Base-by-base conservation (phyloP, 2,797 vertebrate genomes). In the Denticeps clupeoides region DNA sequence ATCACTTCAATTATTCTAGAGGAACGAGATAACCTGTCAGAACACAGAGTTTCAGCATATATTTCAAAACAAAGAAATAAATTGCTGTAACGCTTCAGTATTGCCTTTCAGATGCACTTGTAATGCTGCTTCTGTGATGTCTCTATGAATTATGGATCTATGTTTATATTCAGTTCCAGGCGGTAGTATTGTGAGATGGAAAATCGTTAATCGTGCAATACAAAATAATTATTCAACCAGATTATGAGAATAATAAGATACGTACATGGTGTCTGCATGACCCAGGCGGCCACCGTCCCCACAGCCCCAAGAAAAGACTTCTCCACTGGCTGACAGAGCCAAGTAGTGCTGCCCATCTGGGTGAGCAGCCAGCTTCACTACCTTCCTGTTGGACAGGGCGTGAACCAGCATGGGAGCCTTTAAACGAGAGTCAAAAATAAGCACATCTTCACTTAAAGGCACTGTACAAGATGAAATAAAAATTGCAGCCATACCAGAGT, bases 271-370 rank as follows among this genome's bases (percentile, higher is more conserved):
- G 73, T 99, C 94, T 43, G 95, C 94, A 2, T 99, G 95, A 67
- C 95, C 95, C 8, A 99, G 83, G 42, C 95, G 85, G n/a, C 95
- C 94, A 9, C 94, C 90, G 25, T 99, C 95, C 21, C 94, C 95
- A 38, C 91, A 98, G 38, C 95, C 95, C 95, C 95, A 99, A 44
- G 95, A 97, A 64, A 91, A 98, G 58, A 99, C 89, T 73, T 99
- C 94, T 29, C 94, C 93, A 1, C 85, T 93, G 47, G 87, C 80
- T 2, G 95, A 90, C 68, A 99, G 76, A 31, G 93, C 92, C 64
- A 99, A 68, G 51, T 92, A 93, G 65, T 99, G 95, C 69, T 97
- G 93, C 1, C 95, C 93, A 43, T 99, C 94, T 10, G 95, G 92
- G 65, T 99, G 95, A 35, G 93, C 88, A 5, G 91, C 87, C n/a